phyloP scores from a whole-genome alignment of 2,888 invertebrate genomes.

The Tinea pellionella region DNA sequence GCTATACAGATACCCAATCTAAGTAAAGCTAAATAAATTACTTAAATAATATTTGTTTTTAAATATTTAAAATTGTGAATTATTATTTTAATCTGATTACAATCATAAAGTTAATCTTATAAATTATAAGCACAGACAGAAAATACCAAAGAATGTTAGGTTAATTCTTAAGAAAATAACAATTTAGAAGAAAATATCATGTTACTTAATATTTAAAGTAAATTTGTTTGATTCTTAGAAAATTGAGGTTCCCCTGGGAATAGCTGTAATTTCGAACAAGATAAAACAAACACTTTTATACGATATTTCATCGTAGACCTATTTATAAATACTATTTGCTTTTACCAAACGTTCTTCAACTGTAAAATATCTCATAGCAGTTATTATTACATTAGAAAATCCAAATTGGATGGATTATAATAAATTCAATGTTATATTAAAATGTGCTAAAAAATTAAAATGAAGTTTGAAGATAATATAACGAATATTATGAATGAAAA shows the following conservation, averaged over 20 bases:
- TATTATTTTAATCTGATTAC: neutral
- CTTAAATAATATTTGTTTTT: neutral
- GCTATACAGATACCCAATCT: neutral
- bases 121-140: neutral
- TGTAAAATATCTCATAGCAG: neutral
- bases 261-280: neutral
- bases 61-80: neutral
- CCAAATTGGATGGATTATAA: neutral
- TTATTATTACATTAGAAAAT: neutral
- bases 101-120: neutral
- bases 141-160: neutral
- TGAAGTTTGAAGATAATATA: no score
- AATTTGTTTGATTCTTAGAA: neutral
- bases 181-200: neutral
- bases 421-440: no score
- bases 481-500: no score
- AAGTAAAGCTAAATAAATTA: neutral
- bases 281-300: constrained; percentile 3
- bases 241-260: neutral
- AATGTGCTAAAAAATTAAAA: no score
- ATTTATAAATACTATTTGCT: constrained; percentile 1
- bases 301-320: constrained; percentile 2
- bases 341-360: neutral
- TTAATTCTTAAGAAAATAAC: neutral
- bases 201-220: neutral